These are phyloP conservation scores for Nesogale talazaci DNA, from an alignment of 2,113 vertebrate species.

Conservation along the genomic window DNA sequence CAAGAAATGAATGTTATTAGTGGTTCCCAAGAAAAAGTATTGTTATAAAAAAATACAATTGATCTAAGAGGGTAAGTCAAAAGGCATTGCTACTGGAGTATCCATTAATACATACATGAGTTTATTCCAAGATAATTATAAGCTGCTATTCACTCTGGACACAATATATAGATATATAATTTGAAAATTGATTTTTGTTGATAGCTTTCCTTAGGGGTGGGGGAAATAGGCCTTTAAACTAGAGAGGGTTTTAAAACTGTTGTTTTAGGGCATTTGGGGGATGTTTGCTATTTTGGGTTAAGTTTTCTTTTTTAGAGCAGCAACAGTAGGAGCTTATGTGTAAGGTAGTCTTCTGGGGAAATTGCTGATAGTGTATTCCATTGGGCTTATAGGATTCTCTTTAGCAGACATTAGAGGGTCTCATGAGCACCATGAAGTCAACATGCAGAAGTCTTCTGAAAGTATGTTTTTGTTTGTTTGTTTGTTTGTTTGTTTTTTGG, in stretches of 20 bases:
- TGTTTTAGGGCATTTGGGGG: neutral
- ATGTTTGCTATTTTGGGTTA: neutral
- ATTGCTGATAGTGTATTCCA: neutral
- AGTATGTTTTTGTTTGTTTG: neutral
- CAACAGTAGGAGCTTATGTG: neutral
- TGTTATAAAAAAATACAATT: too few species aligned
- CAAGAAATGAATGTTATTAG: neutral
- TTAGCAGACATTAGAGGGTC: neutral
- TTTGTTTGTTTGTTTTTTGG: too few species aligned
- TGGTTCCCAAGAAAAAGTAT: neutral
- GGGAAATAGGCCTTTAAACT: neutral
- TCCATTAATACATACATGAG: too few species aligned
- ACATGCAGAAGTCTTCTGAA: slow-evolving; percentile 36
- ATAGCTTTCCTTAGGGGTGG: neutral
- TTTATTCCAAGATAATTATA: too few species aligned
- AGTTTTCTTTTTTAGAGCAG: slow-evolving; percentile 16
- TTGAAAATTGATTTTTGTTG: neutral
- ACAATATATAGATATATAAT: neutral
- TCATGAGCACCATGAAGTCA: slow-evolving; percentile 17
- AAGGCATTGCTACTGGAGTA: too few species aligned
- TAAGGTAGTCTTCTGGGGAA: neutral
- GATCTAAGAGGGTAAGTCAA: too few species aligned
- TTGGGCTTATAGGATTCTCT: neutral
- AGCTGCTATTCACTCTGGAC: too few species aligned
- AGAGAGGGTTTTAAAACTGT: too few species aligned